Evolutionary conservation across 1,140 invertebrate species (phyloP).

Genomic region (Drosophila suzukii): DNA sequence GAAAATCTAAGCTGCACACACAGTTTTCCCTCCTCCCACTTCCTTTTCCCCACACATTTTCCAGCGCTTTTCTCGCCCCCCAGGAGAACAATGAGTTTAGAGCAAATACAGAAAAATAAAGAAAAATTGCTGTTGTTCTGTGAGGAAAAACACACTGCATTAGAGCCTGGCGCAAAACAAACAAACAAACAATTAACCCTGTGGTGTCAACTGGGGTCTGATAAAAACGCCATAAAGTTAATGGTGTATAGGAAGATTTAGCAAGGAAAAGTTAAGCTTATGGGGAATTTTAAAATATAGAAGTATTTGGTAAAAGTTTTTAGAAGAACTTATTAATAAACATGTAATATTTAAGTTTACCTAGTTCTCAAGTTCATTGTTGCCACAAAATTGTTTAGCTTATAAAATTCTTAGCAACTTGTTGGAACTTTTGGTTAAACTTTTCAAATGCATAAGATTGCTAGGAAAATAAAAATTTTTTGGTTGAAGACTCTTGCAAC

Average conservation of each 20-base stretch:
- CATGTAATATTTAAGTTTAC: no score
- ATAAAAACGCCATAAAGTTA: neutral
- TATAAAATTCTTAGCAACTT: no score
- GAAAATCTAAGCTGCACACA: conserved; percentile 14
- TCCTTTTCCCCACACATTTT: neutral
- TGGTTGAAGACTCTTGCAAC: neutral
- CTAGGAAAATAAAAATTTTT: neutral
- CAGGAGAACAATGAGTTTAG: conserved; percentile 48
- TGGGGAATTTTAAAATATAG: no score
- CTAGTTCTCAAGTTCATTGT: no score
- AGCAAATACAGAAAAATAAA: conserved; percentile 50
- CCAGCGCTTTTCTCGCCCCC: neutral
- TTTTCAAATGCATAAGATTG: no score
- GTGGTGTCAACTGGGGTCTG: conserved; percentile 5
- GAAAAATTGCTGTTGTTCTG: conserved; percentile 31
- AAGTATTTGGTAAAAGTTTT: no score
- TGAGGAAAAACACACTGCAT: conserved; percentile 22
- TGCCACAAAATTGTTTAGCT: no score
- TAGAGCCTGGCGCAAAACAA: conserved; percentile 33
- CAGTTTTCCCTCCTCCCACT: neutral
- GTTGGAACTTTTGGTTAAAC: no score
- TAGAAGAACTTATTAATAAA: no score
- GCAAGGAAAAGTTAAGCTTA: neutral
- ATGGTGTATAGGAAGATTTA: neutral
- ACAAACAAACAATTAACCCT: conserved; percentile 64